Base-by-base conservation (phyloP, 2,797 vertebrate species). In the Carduelis carduelis region DNA sequence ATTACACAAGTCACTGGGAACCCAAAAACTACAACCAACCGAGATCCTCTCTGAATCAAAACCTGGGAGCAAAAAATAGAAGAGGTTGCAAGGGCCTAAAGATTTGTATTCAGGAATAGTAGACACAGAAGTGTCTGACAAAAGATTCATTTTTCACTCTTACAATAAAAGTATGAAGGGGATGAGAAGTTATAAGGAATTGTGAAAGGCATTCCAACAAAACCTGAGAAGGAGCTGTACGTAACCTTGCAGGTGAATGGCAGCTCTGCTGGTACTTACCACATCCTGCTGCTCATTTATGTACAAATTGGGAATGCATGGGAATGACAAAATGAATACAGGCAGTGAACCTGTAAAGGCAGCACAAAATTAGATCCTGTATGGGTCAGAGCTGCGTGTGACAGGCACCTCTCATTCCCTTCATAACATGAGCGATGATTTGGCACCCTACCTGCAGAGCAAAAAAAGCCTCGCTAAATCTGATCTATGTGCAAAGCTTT, bases 261-360 rank as follows among this genome's bases (percentile, higher is more conserved):
- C 41, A 87, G 49, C 56, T 75, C 82, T 78, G 82, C 82, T 59
- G 82, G 49, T 26, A 70, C 78, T 81, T 52, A 77, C n/a, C 71
- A 56, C 82, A 68, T 71, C 82, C 64, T 3, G 18, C 75, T 92
- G 82, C 64, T 95, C 94, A 68, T 84, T 95, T 92, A 60, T 53
- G 71, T 53, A 87, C 1, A 9, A 59, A 87, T 66, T 56, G 64
- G 37, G 56, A 94, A 85, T 39, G 47, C 44, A 68, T 3, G 21
- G 71, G 52, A 91, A 91, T 22, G 53, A 81, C 69, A 91, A 87
- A 92, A 95, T 14, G 57, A 80, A 66, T 60, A 44, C 28, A 89
- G 70, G 47, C 2, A 1, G 26, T 72, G 78, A 90, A 80, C 34
- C 37, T 11, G 3, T 50, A 85, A 84, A 89, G 52, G 84, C 32